Conservation (phyloP, 2,797 vertebrate species). For the Muraenolepis orangiensis region DNA sequence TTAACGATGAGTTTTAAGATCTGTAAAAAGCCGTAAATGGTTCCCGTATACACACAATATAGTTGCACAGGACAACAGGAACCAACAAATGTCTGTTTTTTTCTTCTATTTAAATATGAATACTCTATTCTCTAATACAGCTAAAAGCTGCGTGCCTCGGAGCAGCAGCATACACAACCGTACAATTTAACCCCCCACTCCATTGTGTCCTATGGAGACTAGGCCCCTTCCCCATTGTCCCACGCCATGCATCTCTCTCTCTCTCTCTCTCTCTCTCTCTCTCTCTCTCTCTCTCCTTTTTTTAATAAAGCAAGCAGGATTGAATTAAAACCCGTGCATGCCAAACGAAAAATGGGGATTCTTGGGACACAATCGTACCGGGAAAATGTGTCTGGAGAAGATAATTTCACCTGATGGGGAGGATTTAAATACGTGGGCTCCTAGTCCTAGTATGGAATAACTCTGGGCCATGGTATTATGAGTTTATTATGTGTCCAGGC, state of each 20-base stretch:
- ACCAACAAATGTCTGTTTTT: conserved; percentile 46
- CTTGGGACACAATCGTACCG: conserved; percentile 73
- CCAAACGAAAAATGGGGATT: conserved; percentile 77
- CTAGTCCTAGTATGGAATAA: conserved; percentile 59
- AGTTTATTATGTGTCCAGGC: conserved; percentile 35
- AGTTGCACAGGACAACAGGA: conserved; percentile 28
- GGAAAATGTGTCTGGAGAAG: conserved; percentile 80
- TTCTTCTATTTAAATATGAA: conserved; percentile 76
- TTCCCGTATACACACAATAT: conserved; percentile 39
- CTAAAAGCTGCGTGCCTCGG: conserved; percentile 45
- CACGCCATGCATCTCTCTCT: conserved; percentile 73
- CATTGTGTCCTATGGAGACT: conserved; percentile 73
- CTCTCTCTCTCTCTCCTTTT: conserved; percentile 62
- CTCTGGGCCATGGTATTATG: conserved; percentile 59
- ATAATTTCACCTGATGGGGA: conserved; percentile 80
- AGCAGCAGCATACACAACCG: conserved; percentile 73
- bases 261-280: conserved; percentile 59
- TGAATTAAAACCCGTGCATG: conserved; percentile 77
- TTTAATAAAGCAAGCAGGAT: conserved; percentile 76
- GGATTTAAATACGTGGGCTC: conserved; percentile 75
- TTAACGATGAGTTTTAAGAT: background rate
- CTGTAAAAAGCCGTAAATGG: conserved; percentile 29
- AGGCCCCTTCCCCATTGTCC: conserved; percentile 75
- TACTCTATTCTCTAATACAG: conserved; percentile 61
- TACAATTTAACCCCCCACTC: conserved; percentile 80